These are phyloP conservation scores for Channallabes apus DNA, from an alignment of 2,797 vertebrate species.

Conservation along the genomic window DNA sequence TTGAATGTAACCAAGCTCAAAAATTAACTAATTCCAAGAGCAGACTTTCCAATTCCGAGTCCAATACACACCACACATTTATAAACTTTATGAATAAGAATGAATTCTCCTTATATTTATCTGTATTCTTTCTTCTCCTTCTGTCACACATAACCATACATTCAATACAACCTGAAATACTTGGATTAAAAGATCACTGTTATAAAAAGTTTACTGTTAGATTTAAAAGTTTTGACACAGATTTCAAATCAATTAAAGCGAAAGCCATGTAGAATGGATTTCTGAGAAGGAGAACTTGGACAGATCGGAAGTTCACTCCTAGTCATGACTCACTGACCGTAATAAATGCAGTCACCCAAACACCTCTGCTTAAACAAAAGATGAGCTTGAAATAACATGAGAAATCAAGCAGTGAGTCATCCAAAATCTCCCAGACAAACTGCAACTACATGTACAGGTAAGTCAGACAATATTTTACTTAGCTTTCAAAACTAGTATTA, in stretches of 20 bases:
- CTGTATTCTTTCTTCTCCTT: not conserved
- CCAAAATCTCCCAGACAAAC: not conserved
- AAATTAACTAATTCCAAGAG: not conserved
- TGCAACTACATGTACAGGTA: not conserved
- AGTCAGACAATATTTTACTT: not conserved
- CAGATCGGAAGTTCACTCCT: not conserved
- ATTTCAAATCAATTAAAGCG: not conserved
- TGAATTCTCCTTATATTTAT: not conserved
- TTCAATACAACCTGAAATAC: not conserved
- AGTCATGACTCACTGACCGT: slow-evolving; percentile 27
- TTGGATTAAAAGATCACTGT: not conserved
- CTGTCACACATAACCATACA: not conserved
- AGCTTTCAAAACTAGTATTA: not conserved
- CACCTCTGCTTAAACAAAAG: slow-evolving; percentile 9
- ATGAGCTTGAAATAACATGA: not conserved
- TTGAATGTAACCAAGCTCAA: not conserved
- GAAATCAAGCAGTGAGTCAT: slow-evolving; percentile 15
- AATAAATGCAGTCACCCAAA: slow-evolving; percentile 21
- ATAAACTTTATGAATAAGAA: not conserved
- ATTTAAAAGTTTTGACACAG: not conserved
- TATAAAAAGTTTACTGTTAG: not conserved
- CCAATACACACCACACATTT: not conserved
- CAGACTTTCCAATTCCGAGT: not conserved
- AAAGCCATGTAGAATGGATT: not conserved
- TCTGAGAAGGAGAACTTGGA: not conserved